A percentile compares a stretch with the other conserved stretches of the same genome.
Evolutionary conservation across 2,888 invertebrate species (phyloP).

Genomic region (Ischnus inquisitorius): DNA sequence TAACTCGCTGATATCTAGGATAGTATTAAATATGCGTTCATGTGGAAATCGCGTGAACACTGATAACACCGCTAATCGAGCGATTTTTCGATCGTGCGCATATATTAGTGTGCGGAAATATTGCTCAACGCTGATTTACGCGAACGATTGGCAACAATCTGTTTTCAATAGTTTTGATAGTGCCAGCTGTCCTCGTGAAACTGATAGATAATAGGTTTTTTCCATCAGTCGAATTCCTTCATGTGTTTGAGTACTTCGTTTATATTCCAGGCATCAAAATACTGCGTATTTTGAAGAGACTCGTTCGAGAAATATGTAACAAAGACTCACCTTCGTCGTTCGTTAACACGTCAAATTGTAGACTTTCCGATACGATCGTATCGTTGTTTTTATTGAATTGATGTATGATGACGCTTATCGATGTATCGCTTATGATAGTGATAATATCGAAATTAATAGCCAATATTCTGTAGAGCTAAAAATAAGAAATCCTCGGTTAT

Average conservation of each 20-base stretch:
- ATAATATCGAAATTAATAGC: not conserved
- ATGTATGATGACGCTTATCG: not conserved
- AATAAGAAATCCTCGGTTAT: too few species aligned
- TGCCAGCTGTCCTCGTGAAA: not conserved
- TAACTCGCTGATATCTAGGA: not conserved
- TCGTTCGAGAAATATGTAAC: not conserved
- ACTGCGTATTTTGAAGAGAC: not conserved
- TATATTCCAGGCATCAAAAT: not conserved
- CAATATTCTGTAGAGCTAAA: not conserved
- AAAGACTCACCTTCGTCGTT: not conserved
- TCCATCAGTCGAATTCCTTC: not conserved
- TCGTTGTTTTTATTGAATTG: not conserved
- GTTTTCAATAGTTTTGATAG: not conserved
- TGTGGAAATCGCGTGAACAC: not conserved
- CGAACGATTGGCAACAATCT: not conserved
- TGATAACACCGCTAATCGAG: too few species aligned
- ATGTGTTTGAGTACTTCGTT: not conserved
- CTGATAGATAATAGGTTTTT: not conserved
- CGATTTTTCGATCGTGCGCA: not conserved
- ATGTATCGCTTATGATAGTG: not conserved
- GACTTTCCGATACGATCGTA: not conserved
- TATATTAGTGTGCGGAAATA: not conserved
- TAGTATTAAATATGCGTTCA: not conserved
- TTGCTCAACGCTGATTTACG: not conserved
- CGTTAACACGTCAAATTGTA: not conserved